Evolutionary conservation across 2,888 invertebrate species (phyloP).

Genomic region (Dendrolimus pini): DNA sequence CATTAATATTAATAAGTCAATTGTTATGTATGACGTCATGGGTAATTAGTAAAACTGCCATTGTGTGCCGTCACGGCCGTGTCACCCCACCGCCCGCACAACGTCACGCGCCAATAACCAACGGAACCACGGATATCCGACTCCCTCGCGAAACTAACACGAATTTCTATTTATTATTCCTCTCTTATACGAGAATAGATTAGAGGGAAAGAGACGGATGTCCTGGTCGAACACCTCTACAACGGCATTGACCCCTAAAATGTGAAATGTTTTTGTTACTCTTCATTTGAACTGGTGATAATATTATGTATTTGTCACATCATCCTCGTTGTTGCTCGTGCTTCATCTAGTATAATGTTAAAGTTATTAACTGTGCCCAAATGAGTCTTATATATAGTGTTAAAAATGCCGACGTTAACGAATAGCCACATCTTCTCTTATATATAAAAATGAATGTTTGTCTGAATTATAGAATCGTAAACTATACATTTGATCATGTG

Average conservation of each 20-base stretch:
- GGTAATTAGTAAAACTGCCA: constrained; percentile 27
- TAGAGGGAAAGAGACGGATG: not conserved
- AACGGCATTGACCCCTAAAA: not conserved
- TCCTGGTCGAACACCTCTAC: not conserved
- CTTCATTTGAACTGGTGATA: too few species aligned
- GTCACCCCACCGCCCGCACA: constrained; percentile 48
- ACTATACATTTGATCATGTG: too few species aligned
- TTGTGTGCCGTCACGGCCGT: constrained; percentile 37
- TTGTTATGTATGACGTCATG: constrained; percentile 28
- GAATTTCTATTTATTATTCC: constrained; percentile 16
- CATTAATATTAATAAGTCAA: not conserved
- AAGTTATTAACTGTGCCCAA: too few species aligned
- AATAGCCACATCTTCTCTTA: too few species aligned
- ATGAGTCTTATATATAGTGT: too few species aligned
- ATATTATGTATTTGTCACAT: too few species aligned
- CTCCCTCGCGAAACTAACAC: constrained; percentile 23
- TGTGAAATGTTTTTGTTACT: too few species aligned
- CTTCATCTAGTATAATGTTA: too few species aligned
- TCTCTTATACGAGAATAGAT: constrained; percentile 4
- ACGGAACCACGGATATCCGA: constrained; percentile 68
- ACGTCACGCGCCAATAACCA: constrained; percentile 53
- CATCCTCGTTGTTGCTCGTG: too few species aligned
- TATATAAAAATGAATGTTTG: too few species aligned
- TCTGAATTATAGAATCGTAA: too few species aligned
- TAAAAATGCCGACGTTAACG: too few species aligned